phyloP scores from a whole-genome alignment of 2,113 vertebrate genomes.

The Protobothrops mucrosquamatus region DNA sequence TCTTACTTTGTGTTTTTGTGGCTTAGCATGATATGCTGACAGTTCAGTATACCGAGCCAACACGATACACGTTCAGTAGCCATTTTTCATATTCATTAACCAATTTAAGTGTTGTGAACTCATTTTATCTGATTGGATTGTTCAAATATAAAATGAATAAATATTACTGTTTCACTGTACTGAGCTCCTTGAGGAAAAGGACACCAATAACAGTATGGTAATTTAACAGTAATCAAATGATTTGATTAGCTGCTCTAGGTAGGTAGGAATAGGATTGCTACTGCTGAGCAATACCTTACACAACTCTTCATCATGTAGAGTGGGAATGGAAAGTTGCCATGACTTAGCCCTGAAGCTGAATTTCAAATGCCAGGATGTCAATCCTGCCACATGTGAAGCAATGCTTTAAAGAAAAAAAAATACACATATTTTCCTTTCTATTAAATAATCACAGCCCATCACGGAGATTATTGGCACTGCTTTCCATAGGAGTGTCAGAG shows the following conservation, averaged over 20 bases:
- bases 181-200: neutral
- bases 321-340: neutral
- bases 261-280: neutral
- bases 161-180: neutral
- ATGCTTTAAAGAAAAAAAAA: neutral
- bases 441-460: neutral
- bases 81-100: neutral
- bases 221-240: neutral
- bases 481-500: neutral
- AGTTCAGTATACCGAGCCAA: neutral
- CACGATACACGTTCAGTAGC: neutral
- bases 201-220: neutral
- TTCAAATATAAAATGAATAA: neutral
- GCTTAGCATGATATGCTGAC: neutral
- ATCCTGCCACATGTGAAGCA: neutral
- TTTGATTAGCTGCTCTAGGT: neutral
- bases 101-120: neutral
- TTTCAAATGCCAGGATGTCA: neutral
- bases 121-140: neutral
- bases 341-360: neutral
- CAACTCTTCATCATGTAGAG: neutral
- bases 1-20: neutral
- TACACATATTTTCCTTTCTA: neutral
- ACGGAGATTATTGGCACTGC: neutral
- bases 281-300: neutral